Base-by-base conservation (phyloP, 2,888 invertebrate genomes). In the Alloscopus bannaensis region DNA sequence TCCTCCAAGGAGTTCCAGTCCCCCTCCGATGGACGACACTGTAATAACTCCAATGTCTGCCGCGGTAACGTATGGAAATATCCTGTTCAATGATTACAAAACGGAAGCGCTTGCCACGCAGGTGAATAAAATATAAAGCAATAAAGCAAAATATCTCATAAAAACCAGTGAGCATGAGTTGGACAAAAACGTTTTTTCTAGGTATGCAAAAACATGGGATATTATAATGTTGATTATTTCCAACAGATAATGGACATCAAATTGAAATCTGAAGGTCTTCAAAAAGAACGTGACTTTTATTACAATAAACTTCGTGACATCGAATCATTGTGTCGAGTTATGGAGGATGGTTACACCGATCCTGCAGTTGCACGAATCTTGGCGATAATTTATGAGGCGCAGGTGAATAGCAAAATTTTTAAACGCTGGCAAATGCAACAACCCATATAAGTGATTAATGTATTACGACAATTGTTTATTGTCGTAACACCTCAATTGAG, bases 221-320 rank as follows among this genome's bases (percentile, higher is more conserved):
- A n/a, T n/a, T 31, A 13, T 50, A 20, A 3, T 2, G 11, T 3
- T 57, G 29, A 59, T 31, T 18, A 55, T n/a, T 59, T 13, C 3
- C n/a, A 6, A 36, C 18, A 59, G 59, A 59, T 59, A 47, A 66
- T 75, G 75, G 75, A 75, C 45, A 42, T 59, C 20, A 75, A 75
- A 29, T 47, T 75, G 66, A 65, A 68, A 75, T 24, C 75, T 55
- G 73, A 73, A 59, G 73, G 73, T 45, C 65, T 73, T 16, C 52
- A 62, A 24, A 72, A 72, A 24, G 72, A 72, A 72, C 72, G 72
- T 72, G 72, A 72, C 62, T 72, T 72, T 40, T 72, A 72, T 28
- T 72, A 72, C 72, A 72, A 72, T 62, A 72, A 72, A 36, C 72
- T 72, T 72, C 72, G 72, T 72, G 72, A 72, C 55, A 72, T 72